phyloP scores from a whole-genome alignment of 2,113 vertebrate genomes.

The Macaca fascicularis region T2T-MFA8v1.1 NC_088377.1:162705501-162706000 shows the following conservation, averaged over 20 bases:
- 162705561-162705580: constrained; percentile 19
- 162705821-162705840: constrained; percentile 30
- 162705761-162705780: constrained; percentile 70
- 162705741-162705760: constrained; percentile 62
- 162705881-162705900: constrained; percentile 64
- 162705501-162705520: constrained; percentile 43
- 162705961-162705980: constrained; percentile 67
- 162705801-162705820: constrained; percentile 60
- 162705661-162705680: constrained; percentile 61
- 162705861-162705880: constrained; percentile 46
- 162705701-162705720: constrained; percentile 43
- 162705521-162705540: constrained; percentile 7
- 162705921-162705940: constrained; percentile 73
- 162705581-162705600: constrained; percentile 57
- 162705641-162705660: constrained; percentile 22
- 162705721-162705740: constrained; percentile 59
- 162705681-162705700: constrained; percentile 42
- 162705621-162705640: constrained; percentile 55
- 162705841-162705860: background rate
- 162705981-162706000: constrained; percentile 64
- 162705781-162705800: constrained; percentile 75
- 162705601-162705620: constrained; percentile 35
- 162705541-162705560: background rate
- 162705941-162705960: constrained; percentile 69
- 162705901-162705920: constrained; percentile 72